A percentile compares a stretch with the other conserved stretches of the same genome.
phyloP scores from a whole-genome alignment of 2,888 invertebrate species.

The Stomorhina lunata region DNA sequence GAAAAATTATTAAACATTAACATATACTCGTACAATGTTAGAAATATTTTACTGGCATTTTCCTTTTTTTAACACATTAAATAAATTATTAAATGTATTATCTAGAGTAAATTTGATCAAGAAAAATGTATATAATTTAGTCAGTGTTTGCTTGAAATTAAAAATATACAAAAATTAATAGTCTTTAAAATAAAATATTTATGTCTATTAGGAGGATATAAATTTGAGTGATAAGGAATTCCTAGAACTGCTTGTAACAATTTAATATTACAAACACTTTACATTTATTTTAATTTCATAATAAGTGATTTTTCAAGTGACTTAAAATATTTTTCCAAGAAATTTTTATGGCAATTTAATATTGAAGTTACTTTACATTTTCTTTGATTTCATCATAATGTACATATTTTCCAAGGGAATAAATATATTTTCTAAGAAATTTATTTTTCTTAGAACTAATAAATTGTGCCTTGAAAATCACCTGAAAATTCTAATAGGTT shows the following conservation, averaged over 20 bases:
- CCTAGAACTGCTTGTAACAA: not conserved
- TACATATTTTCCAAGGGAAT: too few relatives aligned
- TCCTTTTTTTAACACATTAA: not conserved
- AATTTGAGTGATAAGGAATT: not conserved
- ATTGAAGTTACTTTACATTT: too few relatives aligned
- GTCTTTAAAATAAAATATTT: not conserved
- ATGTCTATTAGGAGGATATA: not conserved
- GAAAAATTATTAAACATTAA: slow-evolving; percentile 30
- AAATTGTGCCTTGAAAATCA: too few relatives aligned
- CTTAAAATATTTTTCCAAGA: too few relatives aligned
- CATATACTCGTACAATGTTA: not conserved
- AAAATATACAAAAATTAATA: slow-evolving; percentile 7
- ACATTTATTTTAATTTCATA: too few relatives aligned
- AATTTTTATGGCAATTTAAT: too few relatives aligned
- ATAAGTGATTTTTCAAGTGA: too few relatives aligned
- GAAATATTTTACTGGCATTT: not conserved
- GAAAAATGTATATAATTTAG: not conserved
- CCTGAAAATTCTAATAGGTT: too few relatives aligned
- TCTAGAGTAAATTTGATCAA: not conserved
- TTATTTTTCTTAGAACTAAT: too few relatives aligned
- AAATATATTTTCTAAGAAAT: too few relatives aligned
- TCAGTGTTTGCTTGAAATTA: not conserved
- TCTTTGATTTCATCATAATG: too few relatives aligned
- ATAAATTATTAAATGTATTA: not conserved
- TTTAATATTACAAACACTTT: too few relatives aligned